Evolutionary conservation across 2,113 vertebrate genomes (phyloP), one percentile per base, ranked within the genome.

Genomic region (Cervus canadensis): DNA sequence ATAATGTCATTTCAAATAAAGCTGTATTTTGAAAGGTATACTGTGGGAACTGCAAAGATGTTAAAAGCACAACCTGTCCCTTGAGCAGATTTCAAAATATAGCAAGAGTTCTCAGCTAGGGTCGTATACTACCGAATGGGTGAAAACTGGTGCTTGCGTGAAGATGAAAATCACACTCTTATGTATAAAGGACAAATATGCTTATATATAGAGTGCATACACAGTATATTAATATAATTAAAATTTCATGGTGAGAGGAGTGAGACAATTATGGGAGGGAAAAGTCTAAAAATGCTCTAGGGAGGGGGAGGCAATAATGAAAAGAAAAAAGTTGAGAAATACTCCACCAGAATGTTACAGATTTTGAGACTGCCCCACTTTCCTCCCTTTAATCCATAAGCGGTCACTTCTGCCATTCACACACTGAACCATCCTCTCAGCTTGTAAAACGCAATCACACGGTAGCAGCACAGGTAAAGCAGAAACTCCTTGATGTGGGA

Each of bases 91-190:
- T 60, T 30, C 8, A 62, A 48, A n/a, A 16, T 40, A 56, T 11
- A 50, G 57, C 1, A 59, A 13, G 2, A 15, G 19, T 81, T 95
- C 30, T 43, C 64, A 82, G 11, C n/a, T 0, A 60, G 25, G 7
- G 25, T 50, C 16, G 19, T 5, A 17, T 0, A 48, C 57, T 1
- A 17, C 28, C 25, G 2, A 30, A 2, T 0, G 9, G 21, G 26
- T 4, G 6, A 33, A 96, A 36, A 67, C 0, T 45, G 56, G 28
- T 89, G 59, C 89, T 0, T 40, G 13, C n/a, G 1, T 48, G 23
- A 2, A 10, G 2, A 8, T 86, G 52, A 78, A 54, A 52, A 26
- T 12, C 7, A 26, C 7, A 26, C 7, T 84, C 16, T 59, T 60
- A 76, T 28, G 4, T 45, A 79, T 74, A 87, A 95, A 52, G 56